Conservation (phyloP, 2,113 vertebrate genomes). For the Cololabis saira region DNA sequence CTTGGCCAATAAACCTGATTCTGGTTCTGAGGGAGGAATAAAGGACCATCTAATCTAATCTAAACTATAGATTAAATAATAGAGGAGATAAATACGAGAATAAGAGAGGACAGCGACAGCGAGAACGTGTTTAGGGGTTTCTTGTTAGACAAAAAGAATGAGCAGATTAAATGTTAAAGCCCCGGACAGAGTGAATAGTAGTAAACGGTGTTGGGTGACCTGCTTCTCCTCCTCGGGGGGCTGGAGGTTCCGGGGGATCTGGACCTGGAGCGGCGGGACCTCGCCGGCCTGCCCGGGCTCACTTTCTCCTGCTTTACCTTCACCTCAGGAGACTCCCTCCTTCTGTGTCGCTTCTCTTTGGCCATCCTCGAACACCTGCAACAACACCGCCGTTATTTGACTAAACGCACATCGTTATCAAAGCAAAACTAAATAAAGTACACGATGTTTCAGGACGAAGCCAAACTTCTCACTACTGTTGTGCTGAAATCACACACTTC, state of each 20-base stretch:
- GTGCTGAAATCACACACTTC: constrained; percentile 33
- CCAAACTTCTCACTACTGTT: constrained; percentile 49
- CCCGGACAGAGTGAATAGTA: too few species aligned
- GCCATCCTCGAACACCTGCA: constrained; percentile 63
- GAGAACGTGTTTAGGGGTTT: too few species aligned
- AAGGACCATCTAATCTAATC: too few species aligned
- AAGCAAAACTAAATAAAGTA: neutral
- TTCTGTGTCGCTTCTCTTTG: constrained; percentile 75
- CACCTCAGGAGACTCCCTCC: constrained; percentile 69
- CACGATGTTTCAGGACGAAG: constrained; percentile 1
- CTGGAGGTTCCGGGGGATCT: constrained; percentile 72
- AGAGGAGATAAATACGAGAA: too few species aligned
- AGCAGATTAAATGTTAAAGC: too few species aligned
- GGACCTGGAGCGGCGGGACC: constrained; percentile 77
- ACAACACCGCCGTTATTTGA: neutral
- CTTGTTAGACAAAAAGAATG: too few species aligned
- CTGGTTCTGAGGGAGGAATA: too few species aligned
- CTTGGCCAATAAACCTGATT: too few species aligned
- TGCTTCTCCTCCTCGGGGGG: constrained; percentile 73
- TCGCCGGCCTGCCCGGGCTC: constrained; percentile 78
- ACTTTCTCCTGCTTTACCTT: constrained; percentile 80
- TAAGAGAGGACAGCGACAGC: too few species aligned
- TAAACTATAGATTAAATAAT: too few species aligned
- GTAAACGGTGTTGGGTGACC: too few species aligned
- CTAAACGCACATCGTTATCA: neutral